Evolutionary conservation across 2,888 invertebrate genomes (phyloP).

Genomic region (Scaptomyza tumidula): DNA sequence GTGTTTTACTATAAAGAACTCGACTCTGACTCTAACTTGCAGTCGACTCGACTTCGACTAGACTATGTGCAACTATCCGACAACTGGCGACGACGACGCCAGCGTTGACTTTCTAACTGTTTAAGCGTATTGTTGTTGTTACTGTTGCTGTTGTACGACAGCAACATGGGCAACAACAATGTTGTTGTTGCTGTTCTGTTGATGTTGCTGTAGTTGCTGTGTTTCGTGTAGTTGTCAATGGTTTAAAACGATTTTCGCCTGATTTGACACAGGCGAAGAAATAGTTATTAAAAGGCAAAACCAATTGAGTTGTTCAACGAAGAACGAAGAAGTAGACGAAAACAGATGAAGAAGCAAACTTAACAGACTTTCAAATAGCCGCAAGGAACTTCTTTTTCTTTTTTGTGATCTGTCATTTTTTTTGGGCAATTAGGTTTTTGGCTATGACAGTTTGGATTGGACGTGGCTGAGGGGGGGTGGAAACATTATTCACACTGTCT

Average conservation of each 20-base stretch:
- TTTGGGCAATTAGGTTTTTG: slow-evolving; percentile 63
- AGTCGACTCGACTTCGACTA: background rate
- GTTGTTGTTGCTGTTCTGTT: slow-evolving; percentile 23
- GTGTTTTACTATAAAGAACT: slow-evolving; percentile 71
- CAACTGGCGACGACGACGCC: slow-evolving; percentile 16
- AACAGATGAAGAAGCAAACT: background rate
- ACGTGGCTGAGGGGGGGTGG: background rate
- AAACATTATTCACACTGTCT: slow-evolving; percentile 17
- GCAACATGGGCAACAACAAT: slow-evolving; percentile 50
- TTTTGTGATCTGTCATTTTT: slow-evolving; percentile 44
- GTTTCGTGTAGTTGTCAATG: slow-evolving; percentile 75
- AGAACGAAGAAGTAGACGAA: background rate
- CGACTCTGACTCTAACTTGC: slow-evolving; percentile 25
- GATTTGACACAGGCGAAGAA: slow-evolving; percentile 72
- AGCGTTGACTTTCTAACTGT: slow-evolving; percentile 75
- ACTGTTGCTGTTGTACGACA: slow-evolving; percentile 26
- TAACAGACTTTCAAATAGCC: slow-evolving; percentile 58
- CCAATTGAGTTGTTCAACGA: slow-evolving; percentile 71
- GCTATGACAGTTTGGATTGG: slow-evolving; percentile 47
- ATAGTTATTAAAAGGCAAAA: slow-evolving; percentile 64
- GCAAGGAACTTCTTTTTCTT: slow-evolving; percentile 29
- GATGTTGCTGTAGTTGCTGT: slow-evolving; percentile 25
- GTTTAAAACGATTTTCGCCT: slow-evolving; percentile 77
- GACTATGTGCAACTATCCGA: background rate
- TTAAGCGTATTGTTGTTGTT: slow-evolving; percentile 53